Evolutionary conservation across 2,113 vertebrate genomes (phyloP).

Genomic region (Pao palembangensis): DNA sequence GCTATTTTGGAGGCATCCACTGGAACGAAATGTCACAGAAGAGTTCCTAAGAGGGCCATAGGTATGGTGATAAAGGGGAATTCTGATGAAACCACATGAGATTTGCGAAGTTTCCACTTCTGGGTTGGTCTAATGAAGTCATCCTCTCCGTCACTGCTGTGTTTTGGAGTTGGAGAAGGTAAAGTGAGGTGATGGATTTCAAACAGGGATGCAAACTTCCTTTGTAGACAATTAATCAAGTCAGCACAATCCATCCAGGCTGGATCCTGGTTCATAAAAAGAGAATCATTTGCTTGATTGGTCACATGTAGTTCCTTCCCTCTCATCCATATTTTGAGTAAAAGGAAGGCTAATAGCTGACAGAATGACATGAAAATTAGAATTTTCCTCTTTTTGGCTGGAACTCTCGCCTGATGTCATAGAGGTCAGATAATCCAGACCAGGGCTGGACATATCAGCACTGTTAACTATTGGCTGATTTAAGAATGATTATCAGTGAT

Average conservation of each 20-base stretch:
- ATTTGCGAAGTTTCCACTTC: constrained; percentile 50
- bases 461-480: constrained; percentile 34
- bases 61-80: constrained; percentile 29
- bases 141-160: constrained; percentile 8
- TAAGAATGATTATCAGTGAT: constrained; percentile 19
- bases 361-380: too few relatives aligned
- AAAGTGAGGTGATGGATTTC: constrained; percentile 16
- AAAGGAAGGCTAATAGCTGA: too few relatives aligned
- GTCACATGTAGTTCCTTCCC: too few relatives aligned
- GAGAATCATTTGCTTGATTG: too few relatives aligned
- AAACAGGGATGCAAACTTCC: not conserved
- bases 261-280: too few relatives aligned
- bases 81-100: constrained; percentile 33
- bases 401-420: not conserved
- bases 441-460: constrained; percentile 24
- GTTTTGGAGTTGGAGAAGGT: constrained; percentile 16
- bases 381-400: too few relatives aligned
- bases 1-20: constrained; percentile 67
- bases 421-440: constrained; percentile 7
- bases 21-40: constrained; percentile 58
- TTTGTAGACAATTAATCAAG: too few relatives aligned
- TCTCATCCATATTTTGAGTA: too few relatives aligned
- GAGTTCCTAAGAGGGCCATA: constrained; percentile 31
- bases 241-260: too few relatives aligned
- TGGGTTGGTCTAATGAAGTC: constrained; percentile 41